Conservation (phyloP, 2,113 vertebrate genomes). For the Saccopteryx leptura region DNA sequence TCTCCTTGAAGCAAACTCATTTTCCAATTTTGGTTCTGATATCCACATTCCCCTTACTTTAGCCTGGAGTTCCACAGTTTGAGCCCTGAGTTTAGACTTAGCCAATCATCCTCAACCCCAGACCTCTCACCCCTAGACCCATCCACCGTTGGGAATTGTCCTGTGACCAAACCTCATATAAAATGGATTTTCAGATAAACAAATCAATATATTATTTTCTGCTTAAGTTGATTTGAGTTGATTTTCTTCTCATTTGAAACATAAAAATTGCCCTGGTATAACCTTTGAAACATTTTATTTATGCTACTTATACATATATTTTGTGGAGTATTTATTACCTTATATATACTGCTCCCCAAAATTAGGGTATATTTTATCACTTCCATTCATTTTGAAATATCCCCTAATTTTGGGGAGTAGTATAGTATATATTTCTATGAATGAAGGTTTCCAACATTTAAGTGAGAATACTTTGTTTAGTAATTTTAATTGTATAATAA, state of each 20-base stretch:
- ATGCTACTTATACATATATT: neutral
- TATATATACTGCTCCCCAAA: neutral
- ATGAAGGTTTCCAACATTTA: neutral
- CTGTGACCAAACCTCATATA: neutral
- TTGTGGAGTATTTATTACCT: neutral
- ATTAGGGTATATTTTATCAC: too few relatives aligned
- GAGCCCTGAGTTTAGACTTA: neutral
- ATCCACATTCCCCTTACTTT: neutral
- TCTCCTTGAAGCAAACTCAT: neutral
- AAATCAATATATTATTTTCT: neutral
- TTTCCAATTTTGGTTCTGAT: neutral
- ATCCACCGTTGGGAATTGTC: neutral
- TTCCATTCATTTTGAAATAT: too few relatives aligned
- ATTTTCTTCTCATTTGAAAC: constrained; percentile 28
- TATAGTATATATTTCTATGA: neutral
- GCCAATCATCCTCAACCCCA: neutral
- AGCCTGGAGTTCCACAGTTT: neutral
- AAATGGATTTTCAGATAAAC: neutral
- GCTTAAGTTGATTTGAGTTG: neutral
- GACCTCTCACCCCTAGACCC: fast-evolving
- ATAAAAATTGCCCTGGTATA: neutral
- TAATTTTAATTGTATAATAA: constrained; percentile 47
- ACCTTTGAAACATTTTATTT: neutral
- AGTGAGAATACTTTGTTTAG: neutral
- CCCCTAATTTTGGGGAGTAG: too few relatives aligned